phyloP scores from a whole-genome alignment of 1,140 invertebrate genomes.

The Dendrolimus punctatus region DNA sequence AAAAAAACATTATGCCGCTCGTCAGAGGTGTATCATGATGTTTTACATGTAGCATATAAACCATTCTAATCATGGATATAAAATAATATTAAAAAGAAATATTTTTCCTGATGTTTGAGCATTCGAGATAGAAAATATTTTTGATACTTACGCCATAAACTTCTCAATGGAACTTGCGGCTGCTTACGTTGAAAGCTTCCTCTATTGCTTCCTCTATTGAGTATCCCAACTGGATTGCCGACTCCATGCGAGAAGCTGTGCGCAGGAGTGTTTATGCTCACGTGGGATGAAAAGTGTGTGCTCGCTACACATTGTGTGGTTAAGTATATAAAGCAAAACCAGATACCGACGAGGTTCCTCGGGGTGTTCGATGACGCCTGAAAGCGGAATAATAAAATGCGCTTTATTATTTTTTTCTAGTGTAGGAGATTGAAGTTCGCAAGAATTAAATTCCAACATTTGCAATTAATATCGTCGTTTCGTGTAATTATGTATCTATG shows the following conservation, averaged over 20 bases:
- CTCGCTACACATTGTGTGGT: constrained; percentile 17
- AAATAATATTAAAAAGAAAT: too few species aligned
- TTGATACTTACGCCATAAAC: constrained; percentile 29
- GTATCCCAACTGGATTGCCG: constrained; percentile 39
- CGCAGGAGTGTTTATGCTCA: constrained; percentile 57
- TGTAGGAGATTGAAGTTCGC: too few species aligned
- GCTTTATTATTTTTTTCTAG: too few species aligned
- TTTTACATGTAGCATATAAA: too few species aligned
- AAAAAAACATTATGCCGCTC: too few species aligned
- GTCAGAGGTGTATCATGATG: too few species aligned
- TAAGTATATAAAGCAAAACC: constrained; percentile 18
- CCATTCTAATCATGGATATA: too few species aligned
- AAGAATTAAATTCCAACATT: too few species aligned
- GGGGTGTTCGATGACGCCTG: neutral
- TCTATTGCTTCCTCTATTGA: constrained; percentile 23
- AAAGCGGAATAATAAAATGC: too few species aligned
- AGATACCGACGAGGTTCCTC: neutral
- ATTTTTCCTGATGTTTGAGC: too few species aligned
- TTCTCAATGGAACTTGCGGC: constrained; percentile 22
- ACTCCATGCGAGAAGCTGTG: constrained; percentile 63
- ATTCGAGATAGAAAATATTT: neutral
- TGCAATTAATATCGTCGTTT: too few species aligned
- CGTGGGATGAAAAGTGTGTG: constrained; percentile 60
- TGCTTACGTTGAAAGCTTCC: constrained; percentile 17
- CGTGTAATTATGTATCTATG: too few species aligned